A percentile compares a stretch with the other conserved stretches of the same genome.
Conservation (phyloP, 2,797 vertebrate species). For the Sebastes aleutianus region DNA sequence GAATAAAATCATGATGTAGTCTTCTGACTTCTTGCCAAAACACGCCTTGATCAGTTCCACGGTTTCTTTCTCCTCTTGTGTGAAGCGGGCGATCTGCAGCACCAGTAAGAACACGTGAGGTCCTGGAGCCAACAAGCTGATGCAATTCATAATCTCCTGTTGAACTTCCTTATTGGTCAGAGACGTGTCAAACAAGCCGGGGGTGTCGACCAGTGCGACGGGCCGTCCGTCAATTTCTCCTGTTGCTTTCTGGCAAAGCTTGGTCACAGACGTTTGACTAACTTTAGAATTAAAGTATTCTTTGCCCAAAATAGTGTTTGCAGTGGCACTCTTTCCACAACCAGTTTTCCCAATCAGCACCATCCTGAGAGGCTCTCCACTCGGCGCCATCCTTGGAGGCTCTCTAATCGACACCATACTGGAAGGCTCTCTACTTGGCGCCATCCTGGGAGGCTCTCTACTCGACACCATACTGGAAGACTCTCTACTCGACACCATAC, state of each 20-base stretch:
- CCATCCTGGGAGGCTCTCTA: accelerated
- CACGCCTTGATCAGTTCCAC: conserved; percentile 5
- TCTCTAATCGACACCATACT: accelerated
- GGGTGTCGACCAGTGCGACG: conserved; percentile 39
- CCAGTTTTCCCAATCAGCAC: conserved; percentile 54
- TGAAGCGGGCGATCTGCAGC: conserved; percentile 33
- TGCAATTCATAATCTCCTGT: conserved; percentile 35
- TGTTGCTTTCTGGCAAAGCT: not conserved
- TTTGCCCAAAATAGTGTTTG: conserved; percentile 42
- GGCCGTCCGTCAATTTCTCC: not conserved
- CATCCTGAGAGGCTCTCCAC: conserved; percentile 18
- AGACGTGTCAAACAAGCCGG: conserved; percentile 35
- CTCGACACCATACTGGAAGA: not conserved
- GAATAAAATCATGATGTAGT: conserved; percentile 33
- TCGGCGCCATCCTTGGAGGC: accelerated
- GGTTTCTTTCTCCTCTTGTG: conserved; percentile 13
- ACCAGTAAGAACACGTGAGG: conserved; percentile 55
- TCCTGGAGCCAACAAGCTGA: conserved; percentile 43
- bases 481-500: accelerated
- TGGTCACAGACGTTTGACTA: not conserved
- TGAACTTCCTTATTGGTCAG: not conserved
- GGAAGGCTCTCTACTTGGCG: accelerated
- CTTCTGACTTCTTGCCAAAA: conserved; percentile 28
- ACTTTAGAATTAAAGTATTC: not conserved
- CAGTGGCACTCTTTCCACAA: conserved; percentile 52